Evolutionary conservation across 2,797 vertebrate genomes (phyloP), one percentile per base, ranked within the genome.

Genomic region (Phyllotis vaccarum): DNA sequence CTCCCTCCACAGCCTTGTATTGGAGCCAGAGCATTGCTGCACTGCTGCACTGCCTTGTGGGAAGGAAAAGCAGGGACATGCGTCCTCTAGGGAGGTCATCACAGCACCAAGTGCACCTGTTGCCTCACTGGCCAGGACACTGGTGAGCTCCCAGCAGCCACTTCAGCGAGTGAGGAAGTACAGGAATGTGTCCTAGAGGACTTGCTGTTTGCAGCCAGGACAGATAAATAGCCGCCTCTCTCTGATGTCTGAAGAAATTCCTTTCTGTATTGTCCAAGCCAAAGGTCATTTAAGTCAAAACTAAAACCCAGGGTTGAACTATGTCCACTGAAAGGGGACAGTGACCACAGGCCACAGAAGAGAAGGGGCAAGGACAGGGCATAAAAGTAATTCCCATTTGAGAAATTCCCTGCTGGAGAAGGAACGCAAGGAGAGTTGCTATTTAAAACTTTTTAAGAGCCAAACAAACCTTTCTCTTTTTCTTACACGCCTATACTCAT

Each of bases 211-310:
- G 86, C 37, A n/a, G 60, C 37, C 6, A 54, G 93, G 75, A 81
- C 81, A 75, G 10, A n/a, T 34, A 80, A 90, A 91, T 6, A 68
- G 56, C 80, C 31, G 52, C 34, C 79, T 95, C 1, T 79, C 85
- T 66, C 62, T 72, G 60, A 34, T 76, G 81, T 91, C 31, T 86
- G 87, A 68, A 64, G 76, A 64, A 95, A 90, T 72, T 85, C 54
- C 80, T 87, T 7, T 72, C 58, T 96, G 62, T 43, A 37, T n/a
- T 88, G 58, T 68, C 54, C 54, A 62, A 74, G 66, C 62, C 79
- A 89, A 86, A 95, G 85, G 1, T 88, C 74, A 79, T 58, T 75
- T 1, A 0, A 24, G n/a, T 76, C 70, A 64, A 88, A 52, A 54
- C 46, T 74, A 56, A 70, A 91, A 56, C 37, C 79, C 16, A 7